Conservation (phyloP, 2,113 vertebrate species). For the Pollachius pollachius region DNA sequence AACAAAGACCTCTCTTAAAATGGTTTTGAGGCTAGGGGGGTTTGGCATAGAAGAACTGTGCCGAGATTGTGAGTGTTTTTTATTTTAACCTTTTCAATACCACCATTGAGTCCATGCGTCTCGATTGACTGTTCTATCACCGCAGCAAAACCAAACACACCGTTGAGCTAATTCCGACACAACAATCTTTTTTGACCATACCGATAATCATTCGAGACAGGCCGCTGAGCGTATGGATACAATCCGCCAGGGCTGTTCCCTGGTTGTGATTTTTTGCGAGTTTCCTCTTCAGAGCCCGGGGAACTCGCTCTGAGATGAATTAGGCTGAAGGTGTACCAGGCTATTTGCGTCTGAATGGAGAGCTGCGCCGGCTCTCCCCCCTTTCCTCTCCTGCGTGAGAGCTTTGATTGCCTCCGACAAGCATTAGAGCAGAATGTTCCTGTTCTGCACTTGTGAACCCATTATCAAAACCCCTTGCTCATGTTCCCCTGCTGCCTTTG, state of each 20-base stretch:
- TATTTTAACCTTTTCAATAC: conserved; percentile 17
- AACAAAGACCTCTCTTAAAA: conserved; percentile 72
- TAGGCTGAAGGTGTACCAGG: conserved; percentile 11
- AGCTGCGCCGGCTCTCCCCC: conserved; percentile 28
- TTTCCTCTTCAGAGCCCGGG: conserved; percentile 17
- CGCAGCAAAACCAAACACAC: neutral
- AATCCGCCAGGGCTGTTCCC: conserved; percentile 1
- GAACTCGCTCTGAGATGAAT: conserved; percentile 1
- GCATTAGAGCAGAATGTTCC: conserved; percentile 47
- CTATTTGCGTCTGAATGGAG: conserved; percentile 29
- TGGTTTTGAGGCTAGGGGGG: conserved; percentile 60
- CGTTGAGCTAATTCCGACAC: neutral
- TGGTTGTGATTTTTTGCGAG: neutral
- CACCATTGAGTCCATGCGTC: conserved; percentile 48
- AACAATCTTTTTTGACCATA: neutral
- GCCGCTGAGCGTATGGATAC: neutral
- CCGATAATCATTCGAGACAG: neutral
- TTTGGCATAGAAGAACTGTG: conserved; percentile 39
- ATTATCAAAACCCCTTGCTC: conserved; percentile 58
- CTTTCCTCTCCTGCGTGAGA: conserved; percentile 22
- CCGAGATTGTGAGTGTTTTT: conserved; percentile 51
- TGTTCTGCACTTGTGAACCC: conserved; percentile 48
- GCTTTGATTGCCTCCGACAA: conserved; percentile 48
- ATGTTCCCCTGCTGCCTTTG: conserved; percentile 32
- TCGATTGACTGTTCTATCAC: conserved; percentile 45